These are phyloP conservation scores for Coluber constrictor DNA, from an alignment of 2,797 vertebrate genomes.

Conservation along the genomic window DNA sequence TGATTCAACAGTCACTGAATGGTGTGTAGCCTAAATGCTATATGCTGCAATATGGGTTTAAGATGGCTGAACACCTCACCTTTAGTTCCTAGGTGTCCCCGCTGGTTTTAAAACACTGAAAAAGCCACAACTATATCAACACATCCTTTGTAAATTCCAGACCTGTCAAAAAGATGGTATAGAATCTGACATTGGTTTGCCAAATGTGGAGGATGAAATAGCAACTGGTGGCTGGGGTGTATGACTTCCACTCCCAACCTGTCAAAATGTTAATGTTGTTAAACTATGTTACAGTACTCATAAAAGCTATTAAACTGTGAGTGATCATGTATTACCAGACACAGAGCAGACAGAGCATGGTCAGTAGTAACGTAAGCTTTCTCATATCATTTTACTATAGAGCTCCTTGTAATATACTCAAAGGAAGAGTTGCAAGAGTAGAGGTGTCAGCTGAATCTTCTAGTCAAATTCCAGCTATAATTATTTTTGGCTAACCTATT, in stretches of 20 bases:
- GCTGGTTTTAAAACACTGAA: neutral
- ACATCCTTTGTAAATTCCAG: neutral
- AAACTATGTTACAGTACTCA: conserved; percentile 1
- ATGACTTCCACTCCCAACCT: conserved; percentile 19
- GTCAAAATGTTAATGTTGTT: conserved; percentile 23
- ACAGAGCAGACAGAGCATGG: neutral
- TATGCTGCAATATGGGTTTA: neutral
- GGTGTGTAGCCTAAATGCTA: neutral
- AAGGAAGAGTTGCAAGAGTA: conserved; percentile 3
- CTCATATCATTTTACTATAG: neutral
- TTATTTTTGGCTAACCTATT: conserved; percentile 15
- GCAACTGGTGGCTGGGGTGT: neutral
- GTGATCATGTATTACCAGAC: conserved; percentile 1
- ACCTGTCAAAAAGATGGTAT: neutral
- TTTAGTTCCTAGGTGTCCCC: neutral
- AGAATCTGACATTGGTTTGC: conserved; percentile 29
- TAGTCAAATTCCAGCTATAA: conserved; percentile 7
- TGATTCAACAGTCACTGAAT: neutral
- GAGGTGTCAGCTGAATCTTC: neutral
- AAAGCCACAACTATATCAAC: neutral
- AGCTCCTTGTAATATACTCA: neutral
- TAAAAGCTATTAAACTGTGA: conserved; percentile 10
- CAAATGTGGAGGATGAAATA: conserved; percentile 20
- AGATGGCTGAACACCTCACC: neutral
- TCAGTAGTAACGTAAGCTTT: neutral